Conservation (phyloP, 2,797 vertebrate genomes). For the Corythornis leucogaster region DNA sequence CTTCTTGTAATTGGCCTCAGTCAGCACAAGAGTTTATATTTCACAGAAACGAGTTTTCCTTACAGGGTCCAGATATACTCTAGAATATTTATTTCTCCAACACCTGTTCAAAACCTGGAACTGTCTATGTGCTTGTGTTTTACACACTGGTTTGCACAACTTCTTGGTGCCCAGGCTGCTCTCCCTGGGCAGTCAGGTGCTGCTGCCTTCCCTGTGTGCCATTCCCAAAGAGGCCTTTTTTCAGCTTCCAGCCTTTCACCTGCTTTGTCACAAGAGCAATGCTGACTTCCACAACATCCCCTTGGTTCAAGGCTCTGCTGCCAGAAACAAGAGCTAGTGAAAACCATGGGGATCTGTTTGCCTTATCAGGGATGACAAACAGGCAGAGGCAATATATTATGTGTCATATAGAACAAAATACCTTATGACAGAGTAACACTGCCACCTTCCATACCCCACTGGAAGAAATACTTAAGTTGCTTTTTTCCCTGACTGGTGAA, state of each 20-base stretch:
- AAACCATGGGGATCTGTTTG: rapidly evolving
- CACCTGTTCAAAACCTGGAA: background rate
- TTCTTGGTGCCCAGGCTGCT: background rate
- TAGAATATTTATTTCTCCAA: background rate
- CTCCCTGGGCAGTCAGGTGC: background rate
- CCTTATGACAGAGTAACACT: background rate
- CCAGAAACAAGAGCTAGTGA: background rate
- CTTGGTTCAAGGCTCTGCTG: background rate
- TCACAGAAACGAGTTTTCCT: background rate
- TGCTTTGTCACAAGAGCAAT: background rate
- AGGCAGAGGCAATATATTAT: background rate
- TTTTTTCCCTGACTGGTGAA: background rate
- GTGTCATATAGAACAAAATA: background rate
- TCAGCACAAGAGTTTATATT: background rate
- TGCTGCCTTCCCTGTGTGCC: background rate
- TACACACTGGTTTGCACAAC: background rate
- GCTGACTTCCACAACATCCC: background rate
- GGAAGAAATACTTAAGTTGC: background rate
- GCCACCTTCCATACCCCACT: background rate
- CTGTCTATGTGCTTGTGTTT: background rate
- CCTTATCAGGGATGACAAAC: background rate
- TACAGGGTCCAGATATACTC: background rate
- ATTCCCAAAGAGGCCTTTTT: background rate
- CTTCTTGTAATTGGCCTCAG: background rate
- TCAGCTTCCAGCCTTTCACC: background rate